A percentile compares a stretch with the other conserved stretches of the same genome.
These are phyloP conservation scores for Leucozona laternaria DNA, from an alignment of 2,888 invertebrate species.

Conservation along the genomic window DNA sequence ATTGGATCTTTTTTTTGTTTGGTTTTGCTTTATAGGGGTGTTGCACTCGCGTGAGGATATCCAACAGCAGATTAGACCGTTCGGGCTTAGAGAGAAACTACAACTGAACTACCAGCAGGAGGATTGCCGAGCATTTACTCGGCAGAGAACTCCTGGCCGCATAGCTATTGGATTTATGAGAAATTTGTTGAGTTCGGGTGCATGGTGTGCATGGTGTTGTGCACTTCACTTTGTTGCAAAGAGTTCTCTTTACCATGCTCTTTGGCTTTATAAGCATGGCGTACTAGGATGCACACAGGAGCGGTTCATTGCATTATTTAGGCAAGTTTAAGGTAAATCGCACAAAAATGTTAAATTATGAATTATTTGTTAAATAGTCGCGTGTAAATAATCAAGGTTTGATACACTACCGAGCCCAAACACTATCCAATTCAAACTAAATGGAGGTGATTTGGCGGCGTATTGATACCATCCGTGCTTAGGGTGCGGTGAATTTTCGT, in stretches of 20 bases:
- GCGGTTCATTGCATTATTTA: conserved; percentile 35
- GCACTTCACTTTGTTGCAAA: conserved; percentile 66
- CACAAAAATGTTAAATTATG: background rate
- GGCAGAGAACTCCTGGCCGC: conserved; percentile 42
- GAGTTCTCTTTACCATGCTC: conserved; percentile 66
- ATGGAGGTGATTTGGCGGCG: background rate
- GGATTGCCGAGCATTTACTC: conserved; percentile 58
- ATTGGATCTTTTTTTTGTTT: conserved; percentile 43
- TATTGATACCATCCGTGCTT: conserved; percentile 22
- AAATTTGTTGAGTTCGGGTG: conserved; percentile 75
- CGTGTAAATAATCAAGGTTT: background rate
- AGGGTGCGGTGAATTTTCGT: conserved; percentile 20
- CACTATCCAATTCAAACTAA: conserved; percentile 18
- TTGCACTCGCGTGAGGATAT: conserved; percentile 48
- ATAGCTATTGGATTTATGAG: conserved; percentile 63
- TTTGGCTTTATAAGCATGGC: conserved; percentile 26
- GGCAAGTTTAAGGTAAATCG: background rate
- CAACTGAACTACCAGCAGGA: conserved; percentile 79
- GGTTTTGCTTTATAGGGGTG: conserved; percentile 68
- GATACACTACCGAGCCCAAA: conserved; percentile 4
- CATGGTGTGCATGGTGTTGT: conserved; percentile 63
- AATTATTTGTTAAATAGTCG: conserved; percentile 35
- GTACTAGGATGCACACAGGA: conserved; percentile 47
- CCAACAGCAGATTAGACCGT: conserved; percentile 76
- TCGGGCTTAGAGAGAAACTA: conserved; percentile 76